These are phyloP conservation scores for Chlorops oryzae DNA, from an alignment of 1,140 invertebrate species.

Conservation along the genomic window DNA sequence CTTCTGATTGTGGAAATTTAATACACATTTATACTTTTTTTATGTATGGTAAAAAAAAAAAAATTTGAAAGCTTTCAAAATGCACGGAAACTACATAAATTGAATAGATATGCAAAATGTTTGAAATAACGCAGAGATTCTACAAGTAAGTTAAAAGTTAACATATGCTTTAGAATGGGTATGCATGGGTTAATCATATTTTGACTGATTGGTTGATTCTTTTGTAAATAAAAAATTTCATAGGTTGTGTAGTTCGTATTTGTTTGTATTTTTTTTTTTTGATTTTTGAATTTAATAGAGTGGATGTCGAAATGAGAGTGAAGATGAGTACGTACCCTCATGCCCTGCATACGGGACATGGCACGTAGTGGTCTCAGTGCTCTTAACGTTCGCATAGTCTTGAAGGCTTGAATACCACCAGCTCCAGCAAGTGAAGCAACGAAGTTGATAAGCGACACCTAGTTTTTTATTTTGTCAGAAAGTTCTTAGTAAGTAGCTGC, in stretches of 20 bases:
- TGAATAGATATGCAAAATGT: no score
- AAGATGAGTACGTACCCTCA: constrained; percentile 78
- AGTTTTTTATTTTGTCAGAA: no score
- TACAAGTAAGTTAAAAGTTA: no score
- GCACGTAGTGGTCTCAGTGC: constrained; percentile 90
- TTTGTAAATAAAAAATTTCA: neutral
- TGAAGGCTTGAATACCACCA: constrained; percentile 95
- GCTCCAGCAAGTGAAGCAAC: constrained; percentile 87
- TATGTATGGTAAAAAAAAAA: no score
- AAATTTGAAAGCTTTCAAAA: no score
- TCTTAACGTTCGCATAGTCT: constrained; percentile 94
- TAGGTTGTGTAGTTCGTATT: constrained; percentile 22
- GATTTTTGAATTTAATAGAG: constrained; percentile 16
- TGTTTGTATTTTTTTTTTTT: constrained; percentile 20
- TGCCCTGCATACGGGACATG: constrained; percentile 96
- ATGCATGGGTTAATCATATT: no score
- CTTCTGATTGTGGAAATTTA: no score
- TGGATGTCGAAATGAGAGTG: constrained; percentile 21
- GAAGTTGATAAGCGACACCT: constrained; percentile 96
- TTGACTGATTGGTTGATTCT: neutral
- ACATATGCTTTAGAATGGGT: no score
- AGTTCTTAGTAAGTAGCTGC: no score
- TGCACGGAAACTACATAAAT: no score
- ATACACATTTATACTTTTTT: no score
- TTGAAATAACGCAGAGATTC: no score